These are phyloP conservation scores for Drosophila neonasuta DNA, from an alignment of 2,888 invertebrate genomes.

Conservation along the genomic window DNA sequence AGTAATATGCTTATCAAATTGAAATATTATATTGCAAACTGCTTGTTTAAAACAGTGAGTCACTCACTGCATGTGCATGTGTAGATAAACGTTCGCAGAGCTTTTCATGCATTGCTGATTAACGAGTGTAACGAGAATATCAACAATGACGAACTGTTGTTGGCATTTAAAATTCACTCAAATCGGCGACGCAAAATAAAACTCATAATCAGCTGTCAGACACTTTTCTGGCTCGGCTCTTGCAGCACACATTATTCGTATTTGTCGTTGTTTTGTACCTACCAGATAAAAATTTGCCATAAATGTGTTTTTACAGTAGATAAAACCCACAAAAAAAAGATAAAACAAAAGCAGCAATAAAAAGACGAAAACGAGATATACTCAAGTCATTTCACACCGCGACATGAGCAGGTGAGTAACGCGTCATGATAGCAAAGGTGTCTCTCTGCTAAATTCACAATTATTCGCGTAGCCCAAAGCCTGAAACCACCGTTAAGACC, in stretches of 20 bases:
- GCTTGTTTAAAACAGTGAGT: not conserved
- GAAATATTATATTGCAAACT: not conserved
- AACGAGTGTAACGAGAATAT: not conserved
- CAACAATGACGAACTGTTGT: slow-evolving; percentile 1
- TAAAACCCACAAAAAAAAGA: slow-evolving; percentile 29
- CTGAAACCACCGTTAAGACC: slow-evolving; percentile 51
- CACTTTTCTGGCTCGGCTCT: slow-evolving; percentile 1
- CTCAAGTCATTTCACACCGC: slow-evolving; percentile 16
- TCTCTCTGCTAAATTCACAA: not conserved
- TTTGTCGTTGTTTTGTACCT: slow-evolving; percentile 7
- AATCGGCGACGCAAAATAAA: slow-evolving; percentile 35
- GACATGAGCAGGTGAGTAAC: slow-evolving; percentile 52
- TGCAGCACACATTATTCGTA: slow-evolving; percentile 1
- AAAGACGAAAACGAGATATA: slow-evolving; percentile 2
- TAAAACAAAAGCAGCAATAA: not conserved
- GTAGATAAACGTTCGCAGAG: not conserved
- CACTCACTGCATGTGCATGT: not conserved
- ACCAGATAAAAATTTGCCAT: slow-evolving; percentile 28
- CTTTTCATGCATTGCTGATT: slow-evolving; percentile 17
- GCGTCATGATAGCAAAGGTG: not conserved
- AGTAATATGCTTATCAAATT: not conserved
- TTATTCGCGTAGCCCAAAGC: not conserved
- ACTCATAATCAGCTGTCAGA: slow-evolving; percentile 43
- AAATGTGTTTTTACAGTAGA: slow-evolving; percentile 42
- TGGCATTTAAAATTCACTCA: not conserved